phyloP scores from a whole-genome alignment of 2,113 vertebrate genomes.

The Mus spicilegus region DNA sequence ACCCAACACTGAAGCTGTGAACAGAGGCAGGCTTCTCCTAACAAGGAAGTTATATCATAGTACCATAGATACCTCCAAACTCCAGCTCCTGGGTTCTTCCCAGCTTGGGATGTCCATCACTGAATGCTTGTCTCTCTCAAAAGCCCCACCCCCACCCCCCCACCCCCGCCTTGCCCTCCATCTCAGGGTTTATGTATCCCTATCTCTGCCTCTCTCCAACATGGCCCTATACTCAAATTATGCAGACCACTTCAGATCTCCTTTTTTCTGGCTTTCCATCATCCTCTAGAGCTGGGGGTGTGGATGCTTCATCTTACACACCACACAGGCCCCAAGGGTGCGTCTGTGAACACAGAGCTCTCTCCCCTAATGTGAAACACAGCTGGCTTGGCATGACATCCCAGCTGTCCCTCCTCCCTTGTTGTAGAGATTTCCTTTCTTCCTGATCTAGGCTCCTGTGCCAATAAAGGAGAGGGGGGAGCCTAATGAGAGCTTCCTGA shows the following conservation, averaged over 20 bases:
- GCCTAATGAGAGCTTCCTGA: neutral
- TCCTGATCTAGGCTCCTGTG: neutral
- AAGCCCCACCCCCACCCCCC: no score
- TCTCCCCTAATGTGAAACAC: neutral
- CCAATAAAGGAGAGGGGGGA: neutral
- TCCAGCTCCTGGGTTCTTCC: neutral
- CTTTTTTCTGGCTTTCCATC: neutral
- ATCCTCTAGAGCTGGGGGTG: neutral
- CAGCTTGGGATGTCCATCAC: neutral
- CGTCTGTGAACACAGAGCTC: neutral
- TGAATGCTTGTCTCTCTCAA: neutral
- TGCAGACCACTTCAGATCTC: neutral
- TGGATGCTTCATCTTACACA: neutral
- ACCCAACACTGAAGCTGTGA: neutral
- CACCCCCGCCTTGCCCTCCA: no score
- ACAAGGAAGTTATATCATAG: neutral
- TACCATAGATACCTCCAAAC: neutral
- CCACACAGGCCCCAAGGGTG: neutral
- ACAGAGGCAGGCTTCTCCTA: neutral
- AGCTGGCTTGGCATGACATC: neutral
- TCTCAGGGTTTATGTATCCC: neutral
- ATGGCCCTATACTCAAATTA: neutral
- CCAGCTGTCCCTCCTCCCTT: neutral
- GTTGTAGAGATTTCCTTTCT: constrained; percentile 12
- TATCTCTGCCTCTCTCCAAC: neutral